These are phyloP conservation scores for Argyrosomus japonicus DNA, from an alignment of 2,113 vertebrate species.

Conservation along the genomic window DNA sequence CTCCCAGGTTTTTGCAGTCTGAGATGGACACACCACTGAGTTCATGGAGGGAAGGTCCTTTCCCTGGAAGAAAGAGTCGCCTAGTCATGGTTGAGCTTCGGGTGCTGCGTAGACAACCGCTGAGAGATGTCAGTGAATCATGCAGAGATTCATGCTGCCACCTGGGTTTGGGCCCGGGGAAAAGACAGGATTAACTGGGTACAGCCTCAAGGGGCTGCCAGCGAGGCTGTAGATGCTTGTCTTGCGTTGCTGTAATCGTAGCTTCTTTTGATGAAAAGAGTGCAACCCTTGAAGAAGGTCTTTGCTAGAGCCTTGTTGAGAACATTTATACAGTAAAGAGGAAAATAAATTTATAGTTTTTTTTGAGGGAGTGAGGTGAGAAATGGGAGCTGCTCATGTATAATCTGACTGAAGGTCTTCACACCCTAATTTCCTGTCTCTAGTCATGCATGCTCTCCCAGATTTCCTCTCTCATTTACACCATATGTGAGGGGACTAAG, in stretches of 20 bases:
- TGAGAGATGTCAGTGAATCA: background rate
- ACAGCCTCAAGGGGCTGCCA: background rate
- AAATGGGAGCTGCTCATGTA: background rate
- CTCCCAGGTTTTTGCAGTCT: background rate
- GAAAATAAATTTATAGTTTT: too few species aligned
- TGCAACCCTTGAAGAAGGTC: background rate
- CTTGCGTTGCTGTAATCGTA: background rate
- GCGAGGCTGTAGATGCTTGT: background rate
- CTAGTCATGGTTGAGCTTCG: background rate
- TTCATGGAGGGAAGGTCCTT: background rate
- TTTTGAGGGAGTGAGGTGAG: background rate
- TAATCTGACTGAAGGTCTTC: background rate
- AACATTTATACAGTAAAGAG: background rate
- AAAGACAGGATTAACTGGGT: background rate
- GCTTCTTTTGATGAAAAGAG: background rate
- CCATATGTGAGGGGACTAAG: conserved; percentile 64
- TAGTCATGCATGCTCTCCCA: conserved; percentile 5
- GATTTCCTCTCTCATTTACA: conserved; percentile 33
- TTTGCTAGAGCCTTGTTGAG: background rate
- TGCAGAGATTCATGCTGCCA: background rate
- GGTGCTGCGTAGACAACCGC: background rate
- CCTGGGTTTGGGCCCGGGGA: background rate
- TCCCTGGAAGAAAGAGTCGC: background rate
- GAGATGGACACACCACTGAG: too few species aligned
- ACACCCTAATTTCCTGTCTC: background rate